Evolutionary conservation across 2,113 vertebrate species (phyloP).

Genomic region (Mobula hypostoma): DNA sequence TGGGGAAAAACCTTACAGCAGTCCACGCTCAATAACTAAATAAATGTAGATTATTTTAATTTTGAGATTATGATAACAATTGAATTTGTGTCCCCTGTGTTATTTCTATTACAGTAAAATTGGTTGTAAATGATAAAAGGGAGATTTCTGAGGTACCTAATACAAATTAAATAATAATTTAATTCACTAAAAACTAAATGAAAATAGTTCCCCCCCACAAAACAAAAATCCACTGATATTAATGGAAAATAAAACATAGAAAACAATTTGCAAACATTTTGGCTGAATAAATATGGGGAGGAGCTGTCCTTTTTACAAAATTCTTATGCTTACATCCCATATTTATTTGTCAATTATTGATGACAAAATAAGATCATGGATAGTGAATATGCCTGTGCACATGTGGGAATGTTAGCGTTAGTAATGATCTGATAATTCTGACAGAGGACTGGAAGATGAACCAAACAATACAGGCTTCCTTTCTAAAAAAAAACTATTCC

Average conservation of each 20-base stretch:
- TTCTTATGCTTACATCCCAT: neutral
- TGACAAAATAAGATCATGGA: neutral
- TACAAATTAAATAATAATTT: neutral
- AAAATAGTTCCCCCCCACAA: neutral
- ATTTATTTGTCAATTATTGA: neutral
- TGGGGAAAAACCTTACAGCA: neutral
- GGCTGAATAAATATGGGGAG: neutral
- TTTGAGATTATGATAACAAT: neutral
- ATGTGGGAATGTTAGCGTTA: neutral
- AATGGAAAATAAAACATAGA: neutral
- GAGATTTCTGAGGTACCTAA: neutral
- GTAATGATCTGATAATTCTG: neutral
- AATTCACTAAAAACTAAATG: neutral
- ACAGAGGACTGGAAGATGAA: neutral
- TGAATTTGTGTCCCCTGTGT: neutral
- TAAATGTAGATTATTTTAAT: neutral
- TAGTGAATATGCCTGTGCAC: neutral
- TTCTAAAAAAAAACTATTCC: neutral
- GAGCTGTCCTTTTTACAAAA: neutral
- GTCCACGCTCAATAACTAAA: neutral
- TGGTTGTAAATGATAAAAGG: neutral
- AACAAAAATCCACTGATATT: neutral
- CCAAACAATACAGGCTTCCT: neutral
- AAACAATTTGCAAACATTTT: neutral
- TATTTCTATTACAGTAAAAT: neutral